phyloP scores from a whole-genome alignment of 2,113 vertebrate species.

The Cathartes aura region DNA sequence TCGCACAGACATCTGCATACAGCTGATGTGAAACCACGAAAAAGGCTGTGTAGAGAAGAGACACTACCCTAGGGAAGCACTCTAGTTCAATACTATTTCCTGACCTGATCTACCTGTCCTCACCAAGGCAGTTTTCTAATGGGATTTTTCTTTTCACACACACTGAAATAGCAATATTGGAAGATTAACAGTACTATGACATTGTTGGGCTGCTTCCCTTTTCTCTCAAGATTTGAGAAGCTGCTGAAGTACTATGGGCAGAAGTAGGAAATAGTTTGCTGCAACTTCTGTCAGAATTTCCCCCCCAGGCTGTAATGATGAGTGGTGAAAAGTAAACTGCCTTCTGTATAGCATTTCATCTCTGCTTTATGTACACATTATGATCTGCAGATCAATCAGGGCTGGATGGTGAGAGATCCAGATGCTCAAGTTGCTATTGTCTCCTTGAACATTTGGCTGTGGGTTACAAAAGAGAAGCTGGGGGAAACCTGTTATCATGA shows the following conservation, averaged over 20 bases:
- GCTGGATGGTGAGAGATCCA: not conserved
- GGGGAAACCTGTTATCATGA: not conserved
- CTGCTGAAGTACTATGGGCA: not conserved
- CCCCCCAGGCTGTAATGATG: not conserved
- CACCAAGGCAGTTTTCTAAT: not conserved
- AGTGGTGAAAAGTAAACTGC: not conserved
- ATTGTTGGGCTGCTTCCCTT: not conserved
- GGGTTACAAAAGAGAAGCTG: not conserved
- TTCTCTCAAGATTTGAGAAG: not conserved
- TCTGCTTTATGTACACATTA: accelerated
- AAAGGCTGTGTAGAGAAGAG: not conserved
- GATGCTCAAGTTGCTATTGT: not conserved
- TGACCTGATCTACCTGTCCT: not conserved
- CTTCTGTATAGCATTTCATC: not conserved
- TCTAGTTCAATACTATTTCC: not conserved
- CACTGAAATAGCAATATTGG: not conserved
- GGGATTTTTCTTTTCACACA: not conserved
- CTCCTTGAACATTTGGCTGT: not conserved
- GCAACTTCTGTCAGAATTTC: not conserved
- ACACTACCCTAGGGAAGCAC: not conserved
- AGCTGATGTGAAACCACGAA: not conserved
- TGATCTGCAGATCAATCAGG: not conserved
- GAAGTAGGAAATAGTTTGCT: not conserved
- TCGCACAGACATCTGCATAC: not conserved
- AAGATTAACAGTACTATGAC: not conserved